Base-by-base conservation (phyloP, 2,113 vertebrate species). In the Pachycephala philippinensis region DNA sequence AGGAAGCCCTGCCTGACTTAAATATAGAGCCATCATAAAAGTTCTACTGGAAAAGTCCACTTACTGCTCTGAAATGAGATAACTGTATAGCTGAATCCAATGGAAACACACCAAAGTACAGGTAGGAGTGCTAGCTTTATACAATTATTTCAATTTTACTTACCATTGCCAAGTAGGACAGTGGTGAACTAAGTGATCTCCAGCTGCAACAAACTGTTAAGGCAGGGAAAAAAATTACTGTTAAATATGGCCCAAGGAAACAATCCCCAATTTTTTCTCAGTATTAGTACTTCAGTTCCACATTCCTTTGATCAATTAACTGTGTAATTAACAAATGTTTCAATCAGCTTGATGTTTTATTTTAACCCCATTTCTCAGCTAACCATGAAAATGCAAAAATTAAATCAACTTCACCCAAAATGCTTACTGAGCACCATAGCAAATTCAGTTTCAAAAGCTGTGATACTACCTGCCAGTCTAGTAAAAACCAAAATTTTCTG, bases 81-180 rank as follows among this genome's bases (percentile, higher is more conserved):
- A 84, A n/a, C 19, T 39, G 7, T 44, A 45, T 0, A 72, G 44
- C 14, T 82, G 68, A 17, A 89, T 44, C 47, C 16, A 75, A 17
- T 1, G 5, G 22, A 84, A 78, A 76, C 19, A 53, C 6, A 40
- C 10, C 9, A 44, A 95, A 76, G 42, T 52, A 59, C 1, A 31
- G 12, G 20, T 1, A 84, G 22, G 27, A 44, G 57, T 60, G 10
- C 18, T 27, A 49, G 7, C 17, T 77, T 80, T 23, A 31, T 23
- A 7, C 2, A 60, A 6, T 59, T 87, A 63, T 45, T 78, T 44
- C 37, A 12, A 31, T 84, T 86, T 91, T 79, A 98, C 98, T 98
- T 98, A 99, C 99, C 99, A 99, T 99, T 99, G 99, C 99, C 99
- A 99, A 72, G 99, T 99, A 69, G 99, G 99, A 94, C 99, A 99